These are phyloP conservation scores for Sitobion miscanthi DNA, from an alignment of 1,140 invertebrate genomes.

Conservation along the genomic window DNA sequence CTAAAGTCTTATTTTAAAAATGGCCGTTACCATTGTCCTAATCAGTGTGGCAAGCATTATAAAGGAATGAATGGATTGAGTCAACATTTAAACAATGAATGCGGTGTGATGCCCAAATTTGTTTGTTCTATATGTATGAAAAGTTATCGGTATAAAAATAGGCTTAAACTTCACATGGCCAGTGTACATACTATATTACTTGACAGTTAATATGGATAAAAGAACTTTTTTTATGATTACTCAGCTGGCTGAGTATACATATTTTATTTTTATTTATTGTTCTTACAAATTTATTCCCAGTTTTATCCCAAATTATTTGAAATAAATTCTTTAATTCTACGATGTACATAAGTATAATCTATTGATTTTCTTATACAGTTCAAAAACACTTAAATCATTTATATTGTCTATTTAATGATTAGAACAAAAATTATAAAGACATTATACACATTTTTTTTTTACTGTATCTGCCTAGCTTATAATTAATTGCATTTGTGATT, in stretches of 20 bases:
- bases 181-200: neutral
- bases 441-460: neutral
- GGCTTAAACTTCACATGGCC: conserved; percentile 21
- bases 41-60: conserved; percentile 57
- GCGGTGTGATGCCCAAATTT: conserved; percentile 62
- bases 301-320: neutral
- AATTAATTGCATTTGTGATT: neutral
- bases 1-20: neutral
- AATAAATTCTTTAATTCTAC: neutral
- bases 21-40: conserved; percentile 47
- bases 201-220: neutral
- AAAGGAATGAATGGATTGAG: conserved; percentile 58
- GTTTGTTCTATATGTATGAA: conserved; percentile 62
- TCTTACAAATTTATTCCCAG: neutral
- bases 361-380: too few species aligned
- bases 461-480: neutral
- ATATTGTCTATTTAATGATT: neutral
- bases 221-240: neutral
- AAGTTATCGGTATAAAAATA: neutral
- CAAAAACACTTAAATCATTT: neutral
- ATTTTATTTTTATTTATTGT: conserved; percentile 1
- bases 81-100: conserved; percentile 64
- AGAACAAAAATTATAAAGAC: neutral
- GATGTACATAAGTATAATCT: neutral
- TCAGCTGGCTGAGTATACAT: neutral